Base-by-base conservation (phyloP, 2,888 invertebrate species). In the Drosophila koepferae region DNA sequence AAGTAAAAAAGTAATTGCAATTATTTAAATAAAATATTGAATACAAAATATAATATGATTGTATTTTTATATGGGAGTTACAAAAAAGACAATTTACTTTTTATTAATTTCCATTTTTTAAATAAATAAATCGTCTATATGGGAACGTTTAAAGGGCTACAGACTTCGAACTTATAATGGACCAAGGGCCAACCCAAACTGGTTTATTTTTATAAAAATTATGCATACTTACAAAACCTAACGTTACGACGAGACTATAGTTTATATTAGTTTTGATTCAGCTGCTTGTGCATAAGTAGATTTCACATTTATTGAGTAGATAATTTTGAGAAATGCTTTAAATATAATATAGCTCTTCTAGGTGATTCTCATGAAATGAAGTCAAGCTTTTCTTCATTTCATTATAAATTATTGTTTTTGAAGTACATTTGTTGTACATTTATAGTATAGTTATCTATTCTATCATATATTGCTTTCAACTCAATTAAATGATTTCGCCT, bases 1-100 rank as follows among this genome's bases (percentile, higher is more conserved):
- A 31, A n/a, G n/a, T n/a, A n/a, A 76, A 82, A 82, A 74, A 73
- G 63, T 74, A 76, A 89, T 73, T 76, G 85, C 87, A 89, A 87
- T 86, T 84, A 89, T 84, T 85, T 84, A 79, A 85, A 87, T 89
- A 89, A 89, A 89, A 84, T 75, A 89, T 85, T 85, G 87, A 89
- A 81, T 85, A 89, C 65, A 81, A 89, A 77, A 80, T 63, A 66
- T 14, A 36, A 54, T 6, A 10, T 31, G 5, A n/a, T n/a, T n/a
- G 10, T 23, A 8, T 3, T 23, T 46, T 23, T 23, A 7, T 44
- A 2, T 28, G 28, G 28, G 28, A 6, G 28, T 28, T 20, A 18
- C 6, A 12, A 1, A 6, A 6, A 5, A 8, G 8, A 16, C n/a
- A 12, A 20, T 0, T 41, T 8, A 7, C n/a, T 7, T 44, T 12